Evolutionary conservation across 2,113 vertebrate species (phyloP), one percentile per base, ranked within the genome.

Genomic region (Poeciliopsis turrubarensis): DNA sequence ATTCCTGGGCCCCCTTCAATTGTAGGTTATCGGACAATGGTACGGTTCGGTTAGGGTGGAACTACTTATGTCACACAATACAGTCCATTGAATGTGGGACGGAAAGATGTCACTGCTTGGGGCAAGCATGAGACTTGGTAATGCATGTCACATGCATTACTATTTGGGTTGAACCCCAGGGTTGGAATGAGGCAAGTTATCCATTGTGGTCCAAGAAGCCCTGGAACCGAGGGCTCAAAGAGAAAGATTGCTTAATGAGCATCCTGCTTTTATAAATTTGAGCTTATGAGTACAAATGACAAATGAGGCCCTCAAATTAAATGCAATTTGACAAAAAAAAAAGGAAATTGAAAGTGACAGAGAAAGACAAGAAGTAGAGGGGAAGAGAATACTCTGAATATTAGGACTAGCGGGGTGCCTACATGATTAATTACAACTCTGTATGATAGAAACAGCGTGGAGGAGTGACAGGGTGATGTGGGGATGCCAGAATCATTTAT

Each of bases 371-470:
- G 73, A 71, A 57, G 25, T 30, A 61, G 70, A 81, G 76, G 37
- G 61, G 70, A 77, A 66, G 78, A 79, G 17, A 82, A 72, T 72
- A 73, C 51, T 66, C 76, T 77, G 32, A 57, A 39, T 83, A 77
- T 89, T 80, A 78, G 78, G 80, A 80, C 61, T 68, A 83, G 75
- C 72, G 60, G 71, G 81, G 83, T 78, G 73, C 74, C 84, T 70
- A 39, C 77, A 83, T 87, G 90, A 91, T 92, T 88, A 90, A 91
- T 88, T 84, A 83, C 51, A n/a, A n/a, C 51, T 54, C 51, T 57
- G 51, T 57, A 57, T 57, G 51, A 57, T 57, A n/a, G 51, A 57
- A 57, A 25, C 9, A 57, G 25, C 51, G n/a, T 57, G 51, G 51
- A 57, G 54, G 39, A 78, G 73, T 22, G 41, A 37, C 67, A 66